Evolutionary conservation across 2,113 vertebrate genomes (phyloP).

Genomic region (Alligator mississippiensis): DNA sequence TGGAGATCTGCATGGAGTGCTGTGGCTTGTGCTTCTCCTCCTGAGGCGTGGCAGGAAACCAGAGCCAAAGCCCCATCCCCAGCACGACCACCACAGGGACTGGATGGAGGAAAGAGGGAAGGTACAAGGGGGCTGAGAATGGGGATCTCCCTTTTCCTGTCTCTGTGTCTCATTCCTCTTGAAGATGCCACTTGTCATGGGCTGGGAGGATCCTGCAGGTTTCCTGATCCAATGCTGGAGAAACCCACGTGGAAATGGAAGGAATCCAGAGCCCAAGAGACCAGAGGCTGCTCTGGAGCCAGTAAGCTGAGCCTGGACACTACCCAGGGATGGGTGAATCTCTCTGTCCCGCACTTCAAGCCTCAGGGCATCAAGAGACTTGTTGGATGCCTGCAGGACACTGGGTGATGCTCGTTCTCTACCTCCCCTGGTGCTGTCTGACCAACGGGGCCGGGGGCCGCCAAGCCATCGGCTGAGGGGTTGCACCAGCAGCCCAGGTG

Average conservation of each 20-base stretch:
- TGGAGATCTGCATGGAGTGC: constrained; percentile 99
- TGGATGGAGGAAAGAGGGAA: too few species aligned
- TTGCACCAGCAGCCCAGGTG: rapidly evolving
- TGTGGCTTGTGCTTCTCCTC: constrained; percentile 99
- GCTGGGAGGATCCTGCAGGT: rapidly evolving
- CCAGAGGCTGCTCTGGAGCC: background rate
- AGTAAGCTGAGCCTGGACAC: background rate
- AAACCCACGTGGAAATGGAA: background rate
- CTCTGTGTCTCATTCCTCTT: background rate
- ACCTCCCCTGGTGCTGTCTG: background rate
- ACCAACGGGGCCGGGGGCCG: background rate
- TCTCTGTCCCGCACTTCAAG: background rate
- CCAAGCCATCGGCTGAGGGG: rapidly evolving
- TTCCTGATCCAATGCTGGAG: background rate
- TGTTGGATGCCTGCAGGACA: background rate
- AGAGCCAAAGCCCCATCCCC: background rate
- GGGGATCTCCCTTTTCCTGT: rapidly evolving
- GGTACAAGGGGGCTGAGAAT: rapidly evolving
- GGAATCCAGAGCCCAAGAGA: background rate
- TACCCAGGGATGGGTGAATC: background rate
- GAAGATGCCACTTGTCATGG: rapidly evolving
- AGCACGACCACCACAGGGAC: background rate
- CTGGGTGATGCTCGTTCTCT: background rate
- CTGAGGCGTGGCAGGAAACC: constrained; percentile 72
- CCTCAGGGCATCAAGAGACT: background rate